Conservation (phyloP, 2,797 vertebrate genomes). For the Siniperca scherzeri region DNA sequence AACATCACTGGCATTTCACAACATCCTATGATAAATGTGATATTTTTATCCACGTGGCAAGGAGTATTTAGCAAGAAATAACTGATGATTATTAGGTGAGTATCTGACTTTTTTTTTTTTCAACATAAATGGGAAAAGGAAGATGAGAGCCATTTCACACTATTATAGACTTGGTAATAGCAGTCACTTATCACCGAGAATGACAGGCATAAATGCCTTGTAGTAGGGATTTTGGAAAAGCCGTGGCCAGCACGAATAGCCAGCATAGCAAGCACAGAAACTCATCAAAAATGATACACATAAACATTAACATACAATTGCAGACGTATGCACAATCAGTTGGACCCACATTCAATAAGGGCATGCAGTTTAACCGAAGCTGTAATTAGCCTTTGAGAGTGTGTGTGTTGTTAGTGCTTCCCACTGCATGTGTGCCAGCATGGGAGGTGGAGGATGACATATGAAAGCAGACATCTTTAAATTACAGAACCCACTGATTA, state of each 20-base stretch:
- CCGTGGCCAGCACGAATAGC: not conserved
- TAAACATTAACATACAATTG: conserved; percentile 23
- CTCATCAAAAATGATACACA: conserved; percentile 27
- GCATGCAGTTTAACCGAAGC: conserved; percentile 55
- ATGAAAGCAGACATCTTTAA: conserved; percentile 83
- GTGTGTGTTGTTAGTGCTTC: conserved; percentile 34
- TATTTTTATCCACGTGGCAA: conserved; percentile 2
- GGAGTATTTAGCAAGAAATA: conserved; percentile 34
- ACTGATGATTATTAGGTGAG: conserved; percentile 5
- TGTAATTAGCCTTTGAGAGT: conserved; percentile 68
- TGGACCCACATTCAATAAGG: conserved; percentile 41
- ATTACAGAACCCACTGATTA: conserved; percentile 84
- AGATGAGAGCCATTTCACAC: conserved; percentile 62
- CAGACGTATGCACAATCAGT: conserved; percentile 29
- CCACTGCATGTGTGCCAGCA: conserved; percentile 53
- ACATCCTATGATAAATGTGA: not conserved
- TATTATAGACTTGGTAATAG: conserved; percentile 34
- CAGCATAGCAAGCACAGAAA: not conserved
- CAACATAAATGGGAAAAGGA: conserved; percentile 1
- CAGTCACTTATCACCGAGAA: conserved; percentile 47
- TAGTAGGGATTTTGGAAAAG: conserved; percentile 28
- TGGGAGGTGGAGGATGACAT: conserved; percentile 73
- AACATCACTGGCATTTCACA: not conserved
- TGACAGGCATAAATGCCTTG: conserved; percentile 37
- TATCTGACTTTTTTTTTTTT: conserved; percentile 13